Conservation (phyloP, 2,888 invertebrate species). For the Euplexia lucipara region DNA sequence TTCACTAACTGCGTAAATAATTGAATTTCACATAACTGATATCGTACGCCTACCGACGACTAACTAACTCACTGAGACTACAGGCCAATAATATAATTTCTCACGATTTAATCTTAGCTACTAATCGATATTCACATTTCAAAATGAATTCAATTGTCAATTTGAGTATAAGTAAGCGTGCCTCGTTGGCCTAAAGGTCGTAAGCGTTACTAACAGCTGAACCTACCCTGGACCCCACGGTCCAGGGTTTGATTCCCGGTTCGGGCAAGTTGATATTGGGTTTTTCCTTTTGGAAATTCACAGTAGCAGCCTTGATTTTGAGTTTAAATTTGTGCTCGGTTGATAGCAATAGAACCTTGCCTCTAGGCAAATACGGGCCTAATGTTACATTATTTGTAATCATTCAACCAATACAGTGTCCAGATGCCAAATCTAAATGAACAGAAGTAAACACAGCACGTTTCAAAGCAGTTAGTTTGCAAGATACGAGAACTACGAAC, state of each 20-base stretch:
- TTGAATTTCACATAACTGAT: constrained; percentile 34
- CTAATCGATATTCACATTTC: constrained; percentile 11
- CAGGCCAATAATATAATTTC: constrained; percentile 35
- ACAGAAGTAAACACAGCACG: not conserved
- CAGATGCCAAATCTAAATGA: not conserved
- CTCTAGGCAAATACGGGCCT: too few relatives aligned
- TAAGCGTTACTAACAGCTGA: too few relatives aligned
- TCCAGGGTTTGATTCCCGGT: too few relatives aligned
- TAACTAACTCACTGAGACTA: not conserved
- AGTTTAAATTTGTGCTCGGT: too few relatives aligned
- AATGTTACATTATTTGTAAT: too few relatives aligned
- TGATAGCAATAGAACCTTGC: too few relatives aligned
- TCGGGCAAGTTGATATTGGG: too few relatives aligned
- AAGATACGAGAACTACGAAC: constrained; percentile 17
- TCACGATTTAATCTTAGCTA: constrained; percentile 34
- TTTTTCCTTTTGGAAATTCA: too few relatives aligned
- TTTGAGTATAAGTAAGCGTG: too few relatives aligned
- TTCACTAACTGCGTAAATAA: constrained; percentile 13
- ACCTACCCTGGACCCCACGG: too few relatives aligned
- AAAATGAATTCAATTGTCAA: constrained; percentile 20
- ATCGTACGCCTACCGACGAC: constrained; percentile 25
- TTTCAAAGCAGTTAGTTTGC: not conserved
- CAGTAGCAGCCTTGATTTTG: too few relatives aligned
- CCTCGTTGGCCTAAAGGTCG: too few relatives aligned
- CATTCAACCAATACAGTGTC: not conserved